Conservation (phyloP, 2,113 vertebrate species). For the Ictidomys tridecemlineatus region DNA sequence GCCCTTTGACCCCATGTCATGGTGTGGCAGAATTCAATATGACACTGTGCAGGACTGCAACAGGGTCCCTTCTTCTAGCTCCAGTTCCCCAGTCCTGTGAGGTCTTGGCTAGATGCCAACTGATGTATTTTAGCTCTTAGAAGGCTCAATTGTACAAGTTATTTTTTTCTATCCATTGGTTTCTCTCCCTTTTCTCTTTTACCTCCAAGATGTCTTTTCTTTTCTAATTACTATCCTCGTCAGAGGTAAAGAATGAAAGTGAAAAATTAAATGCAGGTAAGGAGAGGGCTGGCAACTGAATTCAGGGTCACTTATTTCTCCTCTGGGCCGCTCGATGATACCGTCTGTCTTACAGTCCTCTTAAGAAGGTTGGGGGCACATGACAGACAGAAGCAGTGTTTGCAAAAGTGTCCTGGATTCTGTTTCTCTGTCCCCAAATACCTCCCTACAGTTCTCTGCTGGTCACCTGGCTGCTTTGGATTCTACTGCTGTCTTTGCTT, state of each 20-base stretch:
- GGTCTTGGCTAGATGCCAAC: neutral
- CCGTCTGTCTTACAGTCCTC: fast-evolving
- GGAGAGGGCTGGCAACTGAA: neutral
- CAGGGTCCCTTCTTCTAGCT: neutral
- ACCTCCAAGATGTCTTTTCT: neutral
- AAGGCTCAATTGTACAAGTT: neutral
- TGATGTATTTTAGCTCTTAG: neutral
- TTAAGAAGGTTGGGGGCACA: neutral
- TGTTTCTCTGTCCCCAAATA: fast-evolving
- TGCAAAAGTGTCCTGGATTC: fast-evolving
- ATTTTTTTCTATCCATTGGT: neutral
- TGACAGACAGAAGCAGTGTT: neutral
- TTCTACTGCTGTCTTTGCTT: neutral
- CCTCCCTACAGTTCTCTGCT: neutral
- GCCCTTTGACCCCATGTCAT: neutral
- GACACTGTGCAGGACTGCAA: fast-evolving
- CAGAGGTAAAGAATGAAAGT: neutral
- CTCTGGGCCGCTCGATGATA: fast-evolving
- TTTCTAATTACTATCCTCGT: neutral
- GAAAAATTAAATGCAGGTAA: neutral
- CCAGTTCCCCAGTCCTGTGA: neutral
- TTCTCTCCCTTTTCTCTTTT: neutral
- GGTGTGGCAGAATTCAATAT: neutral
- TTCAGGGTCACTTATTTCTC: fast-evolving
- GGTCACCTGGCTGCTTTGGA: neutral